Evolutionary conservation across 2,797 vertebrate genomes (phyloP), one percentile per base, ranked within the genome.

Genomic region (Myotis daubentonii): DNA sequence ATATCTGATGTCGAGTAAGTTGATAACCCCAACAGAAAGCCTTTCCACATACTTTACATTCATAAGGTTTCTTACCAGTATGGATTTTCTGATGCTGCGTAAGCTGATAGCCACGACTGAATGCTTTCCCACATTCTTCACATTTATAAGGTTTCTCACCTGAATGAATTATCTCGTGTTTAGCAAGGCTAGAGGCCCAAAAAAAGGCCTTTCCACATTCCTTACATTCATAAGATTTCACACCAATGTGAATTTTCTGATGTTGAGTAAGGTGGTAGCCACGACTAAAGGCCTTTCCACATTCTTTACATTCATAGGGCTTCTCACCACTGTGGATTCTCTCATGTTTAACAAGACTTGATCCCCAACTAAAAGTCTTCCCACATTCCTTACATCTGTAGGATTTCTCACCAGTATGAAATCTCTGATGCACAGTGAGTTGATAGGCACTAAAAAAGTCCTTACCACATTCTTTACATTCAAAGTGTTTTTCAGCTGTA

Each of bases 311-410:
- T 53, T 47, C 65, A 70, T 93, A 95, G 16, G 93, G 93, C 38
- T 94, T 96, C 83, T 94, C 92, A 15, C 93, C 91, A 49, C 94
- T 95, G 70, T 95, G 95, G 20, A 82, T 88, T 92, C 83, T 81
- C 80, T 96, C 74, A 49, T 95, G 96, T 86, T 96, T 91, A 75
- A 80, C 72, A 82, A 97, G 94, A 65, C 93, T 93, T 47, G 92
- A 94, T 30, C 87, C 92, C 83, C 95, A 94, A 55, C 89, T 95
- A 86, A 97, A 97, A 36, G 89, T 84, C 71, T 97, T 97, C 38
- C 95, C 95, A 87, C 97, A 97, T 9, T 95, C 87, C n/a, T 92
- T 89, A 71, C 89, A 94, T 74, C 87, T 28, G 60, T 95, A 89
- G 57, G 80, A 91, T 76, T 93, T 96, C 80, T 94, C 85, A 30